Evolutionary conservation across 2,113 vertebrate genomes (phyloP).

Genomic region (Tenebrosternarchus preto): DNA sequence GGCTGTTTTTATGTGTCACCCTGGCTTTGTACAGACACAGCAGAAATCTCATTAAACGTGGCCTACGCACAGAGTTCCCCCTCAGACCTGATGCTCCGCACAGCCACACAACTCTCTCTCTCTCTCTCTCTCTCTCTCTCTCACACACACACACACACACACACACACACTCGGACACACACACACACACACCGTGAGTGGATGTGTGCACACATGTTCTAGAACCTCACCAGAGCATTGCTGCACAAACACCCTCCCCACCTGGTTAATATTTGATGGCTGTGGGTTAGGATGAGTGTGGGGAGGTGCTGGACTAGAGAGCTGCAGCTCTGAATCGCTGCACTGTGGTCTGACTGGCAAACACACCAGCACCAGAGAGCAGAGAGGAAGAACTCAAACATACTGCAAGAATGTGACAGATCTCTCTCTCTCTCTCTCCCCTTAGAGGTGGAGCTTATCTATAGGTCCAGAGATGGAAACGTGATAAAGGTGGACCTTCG

Average conservation of each 20-base stretch:
- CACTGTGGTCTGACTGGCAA: slow-evolving; percentile 28
- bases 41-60: slow-evolving; percentile 46
- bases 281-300: slow-evolving; percentile 5
- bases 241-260: background rate
- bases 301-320: background rate
- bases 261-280: slow-evolving; percentile 9
- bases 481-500: slow-evolving; percentile 60
- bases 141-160: background rate
- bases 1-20: slow-evolving; percentile 45
- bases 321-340: background rate
- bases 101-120: slow-evolving; percentile 20
- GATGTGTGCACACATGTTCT: background rate
- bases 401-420: background rate
- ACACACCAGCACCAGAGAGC: slow-evolving; percentile 15
- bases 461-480: slow-evolving; percentile 67
- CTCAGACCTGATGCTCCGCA: slow-evolving; percentile 35
- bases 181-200: background rate
- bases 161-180: background rate
- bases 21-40: slow-evolving; percentile 43
- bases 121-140: slow-evolving; percentile 9
- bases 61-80: slow-evolving; percentile 26
- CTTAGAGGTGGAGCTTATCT: slow-evolving; percentile 67
- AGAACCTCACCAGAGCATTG: background rate
- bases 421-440: slow-evolving; percentile 20
- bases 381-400: slow-evolving; percentile 22